A percentile compares a stretch with the other conserved stretches of the same genome.
Evolutionary conservation across 2,888 invertebrate species (phyloP).

Genomic region (Agrotis ipsilon): DNA sequence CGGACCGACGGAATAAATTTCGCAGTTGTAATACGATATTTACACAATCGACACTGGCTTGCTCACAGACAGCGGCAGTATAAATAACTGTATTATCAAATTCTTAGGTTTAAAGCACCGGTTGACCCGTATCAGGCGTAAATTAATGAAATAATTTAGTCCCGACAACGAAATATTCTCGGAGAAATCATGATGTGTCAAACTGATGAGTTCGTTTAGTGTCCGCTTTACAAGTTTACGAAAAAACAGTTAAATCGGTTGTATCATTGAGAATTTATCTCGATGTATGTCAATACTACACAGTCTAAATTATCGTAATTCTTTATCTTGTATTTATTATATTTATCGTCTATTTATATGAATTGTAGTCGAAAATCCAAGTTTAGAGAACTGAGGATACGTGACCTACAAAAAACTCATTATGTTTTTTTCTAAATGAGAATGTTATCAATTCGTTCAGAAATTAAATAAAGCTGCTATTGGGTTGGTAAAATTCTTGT

Average conservation of each 20-base stretch:
- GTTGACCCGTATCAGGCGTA: slow-evolving; percentile 63
- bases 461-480: slow-evolving; percentile 31
- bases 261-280: neutral
- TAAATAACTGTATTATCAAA: slow-evolving; percentile 66
- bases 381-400: neutral
- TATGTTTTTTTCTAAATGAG: slow-evolving; percentile 4
- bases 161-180: slow-evolving; percentile 69
- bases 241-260: neutral
- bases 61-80: slow-evolving; percentile 50
- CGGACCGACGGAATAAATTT: slow-evolving; percentile 52
- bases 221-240: slow-evolving; percentile 18
- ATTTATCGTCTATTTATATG: neutral
- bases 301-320: neutral
- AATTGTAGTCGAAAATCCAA: neutral
- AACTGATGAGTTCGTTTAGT: slow-evolving; percentile 58
- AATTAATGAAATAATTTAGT: slow-evolving; percentile 70
- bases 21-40: slow-evolving; percentile 47
- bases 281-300: neutral
- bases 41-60: slow-evolving; percentile 44
- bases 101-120: slow-evolving; percentile 61
- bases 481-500: neutral
- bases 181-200: slow-evolving; percentile 78
- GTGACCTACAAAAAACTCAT: slow-evolving; percentile 40
- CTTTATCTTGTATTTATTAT: neutral
- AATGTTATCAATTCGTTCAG: slow-evolving; percentile 39